Evolutionary conservation across 2,797 vertebrate species (phyloP), one percentile per base, ranked within the genome.

Genomic region (Percopsis omiscomaycus): DNA sequence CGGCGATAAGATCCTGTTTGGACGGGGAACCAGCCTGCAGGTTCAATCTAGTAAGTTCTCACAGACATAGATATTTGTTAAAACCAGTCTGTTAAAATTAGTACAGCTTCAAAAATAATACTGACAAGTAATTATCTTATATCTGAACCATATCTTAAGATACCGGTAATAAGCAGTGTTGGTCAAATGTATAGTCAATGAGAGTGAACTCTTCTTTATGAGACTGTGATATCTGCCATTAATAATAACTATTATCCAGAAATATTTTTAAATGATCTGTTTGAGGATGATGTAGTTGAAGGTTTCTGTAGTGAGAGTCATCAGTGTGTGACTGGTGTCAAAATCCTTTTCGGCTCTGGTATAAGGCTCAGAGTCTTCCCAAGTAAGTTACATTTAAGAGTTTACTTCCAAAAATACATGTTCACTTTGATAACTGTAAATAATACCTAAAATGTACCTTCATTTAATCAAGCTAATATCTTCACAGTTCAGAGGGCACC

Each of bases 41-140:
- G 9, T 73, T 44, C 45, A 69, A 27, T 9, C 55, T 54, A 66
- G 65, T 78, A 10, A 73, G 68, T 63, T 45, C 11, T 10, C 54
- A 60, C 45, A 14, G 13, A 52, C 55, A 16, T 46, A n/a, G 9
- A 50, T 11, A 64, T 51, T 12, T 28, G 10, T 30, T 54, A 16
- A 32, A 51, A 22, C 14, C 15, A 28, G 3, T 27, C 5, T n/a
- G n/a, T 13, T 48, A 48, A 48, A 48, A 48, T 13, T 48, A 14
- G 12, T 48, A 48, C 14, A 9, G 37, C 37, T 42, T 9, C 37
- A 42, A 14, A 48, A 48, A 14, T 15, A 48, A 14, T 15, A 48
- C 12, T 13, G 12, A 48, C 47, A 48, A 48, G n/a, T 42, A 42
- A 42, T 10, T 42, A 42, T 42, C 9, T 22, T 22, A 22, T 22